These are phyloP conservation scores for Neopelma chrysocephalum DNA, from an alignment of 2,797 vertebrate species.

Conservation along the genomic window DNA sequence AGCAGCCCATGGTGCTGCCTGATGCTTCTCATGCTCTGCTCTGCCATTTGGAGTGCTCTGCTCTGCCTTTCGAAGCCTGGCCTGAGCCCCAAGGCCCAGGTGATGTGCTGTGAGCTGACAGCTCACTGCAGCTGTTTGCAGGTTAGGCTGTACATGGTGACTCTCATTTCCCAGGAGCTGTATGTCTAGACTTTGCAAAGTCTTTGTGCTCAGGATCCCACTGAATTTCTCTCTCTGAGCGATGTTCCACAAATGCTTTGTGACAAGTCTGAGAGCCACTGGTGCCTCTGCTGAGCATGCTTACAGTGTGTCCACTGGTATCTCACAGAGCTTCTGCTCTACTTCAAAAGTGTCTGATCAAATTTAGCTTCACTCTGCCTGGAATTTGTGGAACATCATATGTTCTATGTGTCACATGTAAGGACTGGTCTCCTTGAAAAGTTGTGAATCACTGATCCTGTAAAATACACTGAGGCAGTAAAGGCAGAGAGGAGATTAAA, in stretches of 20 bases:
- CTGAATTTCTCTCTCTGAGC: neutral
- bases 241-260: neutral
- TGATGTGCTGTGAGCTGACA: neutral
- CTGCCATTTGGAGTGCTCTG: neutral
- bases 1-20: neutral
- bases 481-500: neutral
- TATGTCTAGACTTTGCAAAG: neutral
- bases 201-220: neutral
- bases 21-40: neutral
- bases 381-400: neutral
- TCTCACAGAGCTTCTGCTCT: neutral
- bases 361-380: neutral
- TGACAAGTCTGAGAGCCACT: neutral
- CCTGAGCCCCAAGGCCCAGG: neutral
- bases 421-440: neutral
- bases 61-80: accelerated
- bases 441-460: neutral
- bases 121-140: neutral
- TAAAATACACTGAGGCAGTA: neutral
- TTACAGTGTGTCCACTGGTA: neutral
- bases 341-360: neutral
- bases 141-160: neutral
- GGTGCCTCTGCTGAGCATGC: neutral
- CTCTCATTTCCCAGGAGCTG: neutral
- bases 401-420: neutral